Percentiles rank a stretch among this genome's conserved stretches.
phyloP scores from a whole-genome alignment of 1,140 invertebrate genomes.

The Heliconius congener region DNA sequence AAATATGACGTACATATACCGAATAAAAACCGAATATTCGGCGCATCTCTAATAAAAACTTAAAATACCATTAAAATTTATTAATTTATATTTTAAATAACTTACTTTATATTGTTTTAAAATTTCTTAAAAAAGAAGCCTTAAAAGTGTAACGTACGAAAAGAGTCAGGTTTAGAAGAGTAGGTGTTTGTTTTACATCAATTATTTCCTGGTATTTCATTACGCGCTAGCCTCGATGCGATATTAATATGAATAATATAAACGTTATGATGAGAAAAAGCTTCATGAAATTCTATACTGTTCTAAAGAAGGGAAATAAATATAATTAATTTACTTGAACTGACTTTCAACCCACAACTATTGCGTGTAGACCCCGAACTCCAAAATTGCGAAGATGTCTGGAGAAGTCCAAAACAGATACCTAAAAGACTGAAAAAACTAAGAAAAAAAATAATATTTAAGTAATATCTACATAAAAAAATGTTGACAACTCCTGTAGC shows the following conservation, averaged over 20 bases:
- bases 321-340: too few species aligned
- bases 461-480: too few species aligned
- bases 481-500: too few species aligned
- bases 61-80: not conserved
- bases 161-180: conserved; percentile 17
- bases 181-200: conserved; percentile 37
- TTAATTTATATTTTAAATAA: not conserved
- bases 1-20: too few species aligned
- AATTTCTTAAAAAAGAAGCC: not conserved
- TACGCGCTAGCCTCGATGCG: conserved; percentile 11
- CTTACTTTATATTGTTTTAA: not conserved
- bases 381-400: too few species aligned
- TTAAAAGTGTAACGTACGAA: not conserved
- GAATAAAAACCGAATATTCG: too few species aligned
- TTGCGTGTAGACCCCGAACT: too few species aligned
- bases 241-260: conserved; percentile 28
- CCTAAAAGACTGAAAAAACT: too few species aligned
- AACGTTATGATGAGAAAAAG: conserved; percentile 11
- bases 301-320: too few species aligned
- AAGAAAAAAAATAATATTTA: too few species aligned
- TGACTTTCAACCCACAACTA: too few species aligned
- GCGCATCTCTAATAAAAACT: not conserved
- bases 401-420: too few species aligned
- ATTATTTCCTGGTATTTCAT: conserved; percentile 31
- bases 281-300: not conserved